These are phyloP conservation scores for Lates calcarifer DNA, from an alignment of 2,113 vertebrate species.

Conservation along the genomic window DNA sequence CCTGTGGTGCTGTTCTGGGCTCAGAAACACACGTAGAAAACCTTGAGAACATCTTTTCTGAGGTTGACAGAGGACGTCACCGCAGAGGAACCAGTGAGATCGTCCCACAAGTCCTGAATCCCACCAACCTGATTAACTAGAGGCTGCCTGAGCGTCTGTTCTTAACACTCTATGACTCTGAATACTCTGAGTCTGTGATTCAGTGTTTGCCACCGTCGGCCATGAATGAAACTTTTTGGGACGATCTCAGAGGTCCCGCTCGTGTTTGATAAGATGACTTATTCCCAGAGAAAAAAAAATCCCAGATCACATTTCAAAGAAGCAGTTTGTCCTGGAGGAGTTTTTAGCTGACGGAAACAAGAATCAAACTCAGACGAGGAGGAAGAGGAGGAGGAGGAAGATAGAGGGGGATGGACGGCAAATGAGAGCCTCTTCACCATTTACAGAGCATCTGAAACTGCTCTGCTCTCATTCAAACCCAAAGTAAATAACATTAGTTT, in stretches of 20 bases:
- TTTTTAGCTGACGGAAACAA: background rate
- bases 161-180: background rate
- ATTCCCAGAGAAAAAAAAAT: background rate
- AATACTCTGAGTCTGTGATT: background rate
- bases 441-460: background rate
- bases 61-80: background rate
- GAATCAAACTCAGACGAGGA: background rate
- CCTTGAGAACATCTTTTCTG: slow-evolving; percentile 5
- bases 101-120: background rate
- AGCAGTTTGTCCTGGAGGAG: no score
- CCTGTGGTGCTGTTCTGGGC: slow-evolving; percentile 26
- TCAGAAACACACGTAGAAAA: slow-evolving; percentile 28
- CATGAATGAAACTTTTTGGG: background rate
- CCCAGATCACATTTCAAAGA: background rate
- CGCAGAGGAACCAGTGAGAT: background rate
- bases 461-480: background rate
- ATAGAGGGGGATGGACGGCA: background rate
- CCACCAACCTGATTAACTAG: background rate
- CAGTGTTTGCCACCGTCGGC: background rate
- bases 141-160: background rate
- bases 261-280: background rate
- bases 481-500: background rate
- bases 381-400: background rate
- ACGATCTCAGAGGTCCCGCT: background rate
- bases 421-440: background rate